Evolutionary conservation across 30 jellyfish, hydroid and myxozoan genomes (phyloP), one percentile per base, ranked within the genome.

Genomic region (Clytia hemisphaerica): DNA sequence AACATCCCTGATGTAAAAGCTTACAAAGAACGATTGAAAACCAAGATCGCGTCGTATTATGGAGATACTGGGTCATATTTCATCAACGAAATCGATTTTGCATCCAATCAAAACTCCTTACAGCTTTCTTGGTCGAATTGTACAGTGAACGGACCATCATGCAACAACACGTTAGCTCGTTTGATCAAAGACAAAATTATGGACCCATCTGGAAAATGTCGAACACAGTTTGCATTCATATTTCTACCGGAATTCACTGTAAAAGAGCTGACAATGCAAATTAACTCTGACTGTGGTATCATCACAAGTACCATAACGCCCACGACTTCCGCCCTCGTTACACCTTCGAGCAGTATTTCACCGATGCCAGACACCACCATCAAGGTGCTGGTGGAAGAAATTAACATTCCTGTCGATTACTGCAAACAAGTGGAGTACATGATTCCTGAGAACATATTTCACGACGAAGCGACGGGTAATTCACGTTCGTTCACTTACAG

Each of bases 361-460:
- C 60, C 60, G 24, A 45, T 57, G 33, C 70, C 70, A 57, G 33
- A 57, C 12, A 57, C 70, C 4, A 33, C 30, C 25, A n/a, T 25
- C 2, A 22, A 38, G 7, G n/a, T n/a, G n/a, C n/a, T n/a, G n/a
- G 7, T 57, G 33, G 22, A 38, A 7, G 30, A 37, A 7, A 36
- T 67, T 15, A 21, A 36, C 28, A 37, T 72, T 34, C n/a, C 6
- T 37, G 71, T 72, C 40, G 24, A 42, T 4, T 72, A 53, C 40
- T 72, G 84, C 58, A 67, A 68, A 25, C 14, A 50, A 15, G 4
- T 72, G 5, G 73, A 72, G 24, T 51, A 47, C 78, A 18, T 28
- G 3, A 70, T 70, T 19, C 82, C 82, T 4, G 28, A 28, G 12
- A 26, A 31, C 36, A 53, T 36, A 47, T 70, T 70, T 24, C 63